Conservation (phyloP, 2,113 vertebrate genomes). For the Oenanthe oenanthe region DNA sequence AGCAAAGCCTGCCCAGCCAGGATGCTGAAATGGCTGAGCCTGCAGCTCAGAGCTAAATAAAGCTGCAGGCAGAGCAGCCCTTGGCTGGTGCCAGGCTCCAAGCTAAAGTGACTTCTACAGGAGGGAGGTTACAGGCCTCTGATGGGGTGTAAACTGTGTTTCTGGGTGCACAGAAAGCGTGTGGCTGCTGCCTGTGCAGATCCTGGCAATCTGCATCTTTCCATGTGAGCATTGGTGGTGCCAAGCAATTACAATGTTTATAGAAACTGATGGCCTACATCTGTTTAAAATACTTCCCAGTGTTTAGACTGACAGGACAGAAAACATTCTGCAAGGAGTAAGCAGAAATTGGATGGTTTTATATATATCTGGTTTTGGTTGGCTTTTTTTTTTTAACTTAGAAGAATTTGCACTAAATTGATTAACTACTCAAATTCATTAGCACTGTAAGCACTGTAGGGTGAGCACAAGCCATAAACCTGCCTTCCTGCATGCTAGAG, state of each 20-base stretch:
- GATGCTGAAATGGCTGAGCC: background rate
- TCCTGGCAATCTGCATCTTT: slow-evolving; percentile 67
- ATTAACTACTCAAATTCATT: slow-evolving; percentile 35
- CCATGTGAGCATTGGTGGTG: slow-evolving; percentile 66
- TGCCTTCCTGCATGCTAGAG: background rate
- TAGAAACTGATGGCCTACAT: slow-evolving; percentile 75
- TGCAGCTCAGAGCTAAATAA: background rate
- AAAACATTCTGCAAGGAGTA: slow-evolving; percentile 73
- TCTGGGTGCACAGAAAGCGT: background rate
- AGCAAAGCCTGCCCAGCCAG: background rate
- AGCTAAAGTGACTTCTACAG: background rate
- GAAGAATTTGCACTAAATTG: background rate
- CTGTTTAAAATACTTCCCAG: slow-evolving; percentile 72
- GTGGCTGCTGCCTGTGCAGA: slow-evolving; percentile 46
- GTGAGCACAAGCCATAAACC: background rate
- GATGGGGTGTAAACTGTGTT: background rate
- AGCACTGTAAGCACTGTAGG: background rate
- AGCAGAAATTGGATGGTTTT: slow-evolving; percentile 55
- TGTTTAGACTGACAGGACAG: slow-evolving; percentile 74
- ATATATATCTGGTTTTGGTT: background rate
- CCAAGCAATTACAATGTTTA: slow-evolving; percentile 80
- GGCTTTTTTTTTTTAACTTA: background rate
- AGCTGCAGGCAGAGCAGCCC: background rate
- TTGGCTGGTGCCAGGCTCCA: slow-evolving; percentile 31
- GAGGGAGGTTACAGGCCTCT: slow-evolving; percentile 16